Base-by-base conservation (phyloP, 2,113 vertebrate genomes). In the Ochotona princeps region DNA sequence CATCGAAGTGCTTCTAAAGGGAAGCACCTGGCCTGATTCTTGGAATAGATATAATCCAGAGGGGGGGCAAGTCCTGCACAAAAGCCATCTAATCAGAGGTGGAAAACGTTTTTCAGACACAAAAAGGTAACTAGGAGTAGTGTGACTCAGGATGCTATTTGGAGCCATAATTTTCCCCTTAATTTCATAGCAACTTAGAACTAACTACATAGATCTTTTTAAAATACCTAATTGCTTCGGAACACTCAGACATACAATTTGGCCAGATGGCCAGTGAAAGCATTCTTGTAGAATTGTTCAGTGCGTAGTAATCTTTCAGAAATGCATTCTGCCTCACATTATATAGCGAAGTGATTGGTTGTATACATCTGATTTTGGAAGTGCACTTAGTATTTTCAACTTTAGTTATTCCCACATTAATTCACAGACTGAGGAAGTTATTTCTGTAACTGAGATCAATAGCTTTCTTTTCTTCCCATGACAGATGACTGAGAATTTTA, bases 101-200 rank as follows among this genome's bases (percentile, higher is more conserved):
- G 66, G 95, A 93, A 80, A 70, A 47, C 38, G 21, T 88, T 35
- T 54, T 61, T 92, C 35, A 87, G 26, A 61, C 18, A 25, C n/a
- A 83, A 86, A 81, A 78, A 73, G 73, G 89, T 83, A 54, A 72
- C 21, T 15, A 14, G 76, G 75, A 95, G 97, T 80, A 96, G 61
- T 89, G 76, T 89, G 74, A 49, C 66, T 95, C 61, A 86, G 90
- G 35, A 81, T 96, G 95, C 96, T 94, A 96, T 92, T 96, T 93
- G 26, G 44, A 90, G 83, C 13, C 38, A 35, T 90, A 89, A 25
- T 97, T 97, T 96, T 76, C 89, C 28, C 76, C 92, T 79, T 76
- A 79, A 94, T 97, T 97, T 91, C 97, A 94, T 97, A 97, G 96
- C 96, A 97, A 96, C 93, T 63, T 47, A 32, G 83, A 97, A 91